Percentiles rank a stretch among this genome's conserved stretches.
Evolutionary conservation across 2,113 vertebrate species (phyloP).

Genomic region (Corythornis madagascariensis): DNA sequence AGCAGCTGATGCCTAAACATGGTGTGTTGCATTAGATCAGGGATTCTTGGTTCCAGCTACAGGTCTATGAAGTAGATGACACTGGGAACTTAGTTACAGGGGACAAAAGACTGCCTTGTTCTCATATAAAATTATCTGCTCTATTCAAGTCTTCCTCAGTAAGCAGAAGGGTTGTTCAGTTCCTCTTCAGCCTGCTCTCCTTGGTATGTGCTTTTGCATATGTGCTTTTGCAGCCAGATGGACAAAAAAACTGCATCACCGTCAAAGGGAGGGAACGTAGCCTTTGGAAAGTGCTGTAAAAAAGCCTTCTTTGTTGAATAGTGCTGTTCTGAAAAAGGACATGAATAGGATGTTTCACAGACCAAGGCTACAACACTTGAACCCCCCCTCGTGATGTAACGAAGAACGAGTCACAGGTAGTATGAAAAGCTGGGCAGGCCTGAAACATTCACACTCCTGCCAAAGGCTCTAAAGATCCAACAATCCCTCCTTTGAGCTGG

Average conservation of each 20-base stretch:
- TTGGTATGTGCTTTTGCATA: slow-evolving; percentile 31
- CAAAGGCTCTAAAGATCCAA: neutral
- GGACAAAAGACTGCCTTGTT: neutral
- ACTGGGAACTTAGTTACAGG: neutral
- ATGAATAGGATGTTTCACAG: neutral
- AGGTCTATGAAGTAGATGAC: neutral
- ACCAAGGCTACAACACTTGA: accelerated
- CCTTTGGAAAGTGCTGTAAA: slow-evolving; percentile 19
- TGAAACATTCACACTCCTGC: neutral
- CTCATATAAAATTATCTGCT: neutral
- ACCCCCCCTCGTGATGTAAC: neutral
- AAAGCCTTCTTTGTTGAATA: neutral
- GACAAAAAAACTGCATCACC: neutral
- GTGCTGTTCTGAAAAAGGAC: neutral
- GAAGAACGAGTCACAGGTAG: neutral
- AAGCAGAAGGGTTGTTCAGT: neutral
- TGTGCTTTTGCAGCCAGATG: slow-evolving; percentile 35
- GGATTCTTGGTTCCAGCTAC: neutral
- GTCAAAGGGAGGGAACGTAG: slow-evolving; percentile 8
- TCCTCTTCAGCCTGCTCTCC: neutral
- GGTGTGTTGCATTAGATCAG: neutral
- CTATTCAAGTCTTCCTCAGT: neutral
- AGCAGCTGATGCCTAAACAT: neutral
- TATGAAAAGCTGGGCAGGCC: neutral
- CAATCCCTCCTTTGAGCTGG: neutral